Base-by-base conservation (phyloP, 2,113 vertebrate genomes). In the Eurypyga helias region DNA sequence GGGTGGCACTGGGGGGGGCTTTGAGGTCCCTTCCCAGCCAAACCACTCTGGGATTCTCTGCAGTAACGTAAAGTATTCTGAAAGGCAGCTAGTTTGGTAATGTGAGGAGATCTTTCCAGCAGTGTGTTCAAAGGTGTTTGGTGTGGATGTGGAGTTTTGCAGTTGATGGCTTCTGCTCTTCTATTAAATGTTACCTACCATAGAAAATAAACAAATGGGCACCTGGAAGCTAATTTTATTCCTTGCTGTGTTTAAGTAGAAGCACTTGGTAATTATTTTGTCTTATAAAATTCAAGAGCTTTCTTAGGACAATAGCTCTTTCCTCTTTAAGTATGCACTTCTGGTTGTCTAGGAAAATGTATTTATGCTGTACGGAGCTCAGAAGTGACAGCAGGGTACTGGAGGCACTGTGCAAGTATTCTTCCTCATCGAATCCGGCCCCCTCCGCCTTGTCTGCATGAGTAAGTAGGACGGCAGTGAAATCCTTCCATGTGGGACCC, bases 381-480 rank as follows among this genome's bases (percentile, higher is more conserved):
- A 98, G 34, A 48, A 99, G 89, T 26, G 93, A 87, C 84, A 89
- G 54, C 54, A 99, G 91, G 62, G 97, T 89, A 46, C 97, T 97
- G 23, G 98, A 70, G n/a, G 98, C 91, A 46, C 89, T 92, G 0
- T 15, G 45, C 14, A 99, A 96, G 51, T 98, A 99, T 49, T 76
- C 60, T 4, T 98, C 95, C 58, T 96, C 94, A 6, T 24, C 94
- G 79, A 98, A 90, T 67, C 97, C 96, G 73, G 97, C 97, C 81
- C 98, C 96, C 97, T 98, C 88, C 94, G 98, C 86, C 34, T 94
- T 95, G 96, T 99, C 98, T 55, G 98, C 96, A 25, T 99, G 98
- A 26, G 98, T 99, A 45, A 99, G 94, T 87, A 99, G 91, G 52
- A 99, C 94, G 54, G 97, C 93, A 29, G 98, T 97, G 83, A 99